Base-by-base conservation (phyloP, 1,140 invertebrate genomes). In the Macrocentrus cingulum region DNA sequence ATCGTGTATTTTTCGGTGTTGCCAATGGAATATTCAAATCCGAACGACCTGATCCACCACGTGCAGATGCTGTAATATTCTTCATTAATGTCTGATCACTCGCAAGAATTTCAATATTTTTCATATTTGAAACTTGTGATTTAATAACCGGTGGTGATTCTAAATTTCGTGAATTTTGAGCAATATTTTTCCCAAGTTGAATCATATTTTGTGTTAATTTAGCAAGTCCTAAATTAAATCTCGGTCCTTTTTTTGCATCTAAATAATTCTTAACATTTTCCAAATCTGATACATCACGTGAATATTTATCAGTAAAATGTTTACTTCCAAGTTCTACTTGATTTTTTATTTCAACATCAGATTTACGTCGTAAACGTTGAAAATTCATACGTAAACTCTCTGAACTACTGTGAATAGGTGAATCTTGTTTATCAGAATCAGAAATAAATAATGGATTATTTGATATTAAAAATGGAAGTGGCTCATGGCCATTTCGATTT, bases 181-280 rank as follows among this genome's bases (percentile, higher is more conserved):
- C 65, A 2, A 79, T 74, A 18, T 69, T 76, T 29, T 73, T 75
- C 0, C 70, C 74, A 4, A 77, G 37, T 11, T 77, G 71, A 22
- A 76, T 71, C 71, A 75, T 76, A 36, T 77, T 77, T 29, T 76
- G 74, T 0, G 74, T 74, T 4, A 77, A 29, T 37, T 72, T 68
- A 9, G 72, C 63, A 29, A 70, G 29, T 5, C 75, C 70, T 8
- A 70, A 36, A 6, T 75, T 75, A 39, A 79, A 59, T 0, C 72
- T 64, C 11, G 77, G 71, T 0, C 66, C 67, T 16, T 77, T 77
- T 9, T 77, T 74, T 0, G 73, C 72, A 5, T 80, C 76, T 7
- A 78, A 56, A 23, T 76, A 79, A 60, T 70, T 77, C n/a, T 79
- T 79, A 0, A 80, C 74, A 16, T 68, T 77, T 32, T 79, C 75